phyloP scores from a whole-genome alignment of 2,113 vertebrate species.

The Brachyhypopomus occidentalis region DNA sequence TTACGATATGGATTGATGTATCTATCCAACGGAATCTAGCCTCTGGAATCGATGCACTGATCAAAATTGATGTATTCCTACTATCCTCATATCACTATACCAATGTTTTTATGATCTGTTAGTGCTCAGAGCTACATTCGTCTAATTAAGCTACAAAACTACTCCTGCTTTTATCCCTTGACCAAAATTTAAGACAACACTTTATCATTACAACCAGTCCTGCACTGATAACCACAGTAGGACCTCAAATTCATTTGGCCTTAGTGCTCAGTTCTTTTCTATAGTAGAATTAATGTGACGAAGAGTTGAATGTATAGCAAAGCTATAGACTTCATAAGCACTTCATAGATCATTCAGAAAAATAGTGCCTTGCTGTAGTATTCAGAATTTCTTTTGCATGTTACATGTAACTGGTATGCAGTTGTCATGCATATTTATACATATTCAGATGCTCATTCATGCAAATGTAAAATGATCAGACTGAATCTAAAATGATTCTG shows the following conservation, averaged over 20 bases:
- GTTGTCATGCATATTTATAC: too few relatives aligned
- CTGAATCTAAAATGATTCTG: neutral
- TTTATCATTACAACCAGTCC: neutral
- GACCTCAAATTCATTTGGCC: neutral
- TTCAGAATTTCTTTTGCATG: neutral
- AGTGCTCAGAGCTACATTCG: too few relatives aligned
- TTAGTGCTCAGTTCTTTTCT: neutral
- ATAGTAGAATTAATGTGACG: neutral
- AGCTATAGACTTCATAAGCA: neutral
- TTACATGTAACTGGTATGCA: neutral
- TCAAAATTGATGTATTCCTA: too few relatives aligned
- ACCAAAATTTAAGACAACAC: neutral
- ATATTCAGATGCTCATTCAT: neutral
- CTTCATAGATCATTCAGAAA: neutral
- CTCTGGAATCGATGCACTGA: too few relatives aligned
- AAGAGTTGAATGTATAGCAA: neutral
- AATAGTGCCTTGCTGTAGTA: slow-evolving; percentile 7
- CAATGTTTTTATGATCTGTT: too few relatives aligned
- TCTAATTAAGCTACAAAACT: slow-evolving; percentile 5
- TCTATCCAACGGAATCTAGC: too few relatives aligned
- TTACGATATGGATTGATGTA: too few relatives aligned
- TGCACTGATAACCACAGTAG: neutral
- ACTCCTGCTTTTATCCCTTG: too few relatives aligned
- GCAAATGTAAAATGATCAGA: neutral
- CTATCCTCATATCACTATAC: too few relatives aligned